Conservation (phyloP, 2,797 vertebrate genomes). For the Jordanella pulchra region DNA sequence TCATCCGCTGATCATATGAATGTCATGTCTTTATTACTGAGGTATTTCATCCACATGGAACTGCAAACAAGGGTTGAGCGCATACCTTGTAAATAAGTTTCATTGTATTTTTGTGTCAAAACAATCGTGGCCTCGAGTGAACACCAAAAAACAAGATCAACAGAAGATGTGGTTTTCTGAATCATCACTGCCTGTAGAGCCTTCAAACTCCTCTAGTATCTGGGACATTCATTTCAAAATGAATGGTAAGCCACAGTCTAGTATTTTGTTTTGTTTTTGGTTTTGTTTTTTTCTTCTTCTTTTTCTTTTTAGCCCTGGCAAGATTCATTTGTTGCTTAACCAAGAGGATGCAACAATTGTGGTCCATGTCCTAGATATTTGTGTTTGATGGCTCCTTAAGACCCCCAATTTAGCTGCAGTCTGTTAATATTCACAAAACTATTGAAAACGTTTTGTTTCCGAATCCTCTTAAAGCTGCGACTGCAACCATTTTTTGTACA, state of each 20-base stretch:
- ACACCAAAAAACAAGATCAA: background rate
- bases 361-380: background rate
- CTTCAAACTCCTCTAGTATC: background rate
- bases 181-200: background rate
- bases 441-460: background rate
- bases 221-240: background rate
- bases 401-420: background rate
- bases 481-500: background rate
- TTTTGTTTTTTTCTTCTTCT: too few relatives aligned
- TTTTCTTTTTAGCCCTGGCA: background rate
- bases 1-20: background rate
- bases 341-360: background rate
- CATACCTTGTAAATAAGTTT: background rate
- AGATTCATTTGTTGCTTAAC: background rate
- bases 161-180: background rate
- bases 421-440: background rate
- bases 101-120: background rate
- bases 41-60: background rate
- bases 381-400: background rate
- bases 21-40: background rate
- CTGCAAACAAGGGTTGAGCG: background rate
- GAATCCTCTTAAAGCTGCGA: too few relatives aligned
- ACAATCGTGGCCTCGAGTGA: background rate
- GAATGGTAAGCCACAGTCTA: background rate
- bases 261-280: too few relatives aligned